Conservation (phyloP, 2,113 vertebrate genomes). For the Cyprinodon brontotheroides region DNA sequence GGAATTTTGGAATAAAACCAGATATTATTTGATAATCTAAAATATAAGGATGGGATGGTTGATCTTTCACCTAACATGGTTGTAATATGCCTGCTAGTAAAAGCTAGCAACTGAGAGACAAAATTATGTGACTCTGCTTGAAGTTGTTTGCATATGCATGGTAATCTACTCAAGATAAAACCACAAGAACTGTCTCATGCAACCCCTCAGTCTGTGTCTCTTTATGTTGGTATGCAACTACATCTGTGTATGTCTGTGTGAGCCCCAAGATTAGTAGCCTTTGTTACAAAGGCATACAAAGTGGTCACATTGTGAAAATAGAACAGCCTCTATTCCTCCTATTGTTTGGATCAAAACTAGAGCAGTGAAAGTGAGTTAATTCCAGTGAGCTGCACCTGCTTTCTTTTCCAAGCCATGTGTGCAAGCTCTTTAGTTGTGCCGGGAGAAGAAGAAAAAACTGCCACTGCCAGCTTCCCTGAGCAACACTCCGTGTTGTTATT, state of each 20-base stretch:
- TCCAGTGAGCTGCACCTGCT: constrained; percentile 69
- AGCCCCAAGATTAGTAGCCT: constrained; percentile 34
- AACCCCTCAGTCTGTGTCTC: constrained; percentile 14
- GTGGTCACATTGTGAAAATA: constrained; percentile 62
- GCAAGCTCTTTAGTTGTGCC: constrained; percentile 41
- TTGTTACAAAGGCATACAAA: constrained; percentile 45
- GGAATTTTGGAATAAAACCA: too few relatives aligned
- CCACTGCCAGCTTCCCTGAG: constrained; percentile 49
- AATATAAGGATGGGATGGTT: too few relatives aligned
- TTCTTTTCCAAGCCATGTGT: constrained; percentile 65
- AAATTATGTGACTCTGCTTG: constrained; percentile 41
- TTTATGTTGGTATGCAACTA: constrained; percentile 18
- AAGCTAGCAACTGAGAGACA: constrained; percentile 48
- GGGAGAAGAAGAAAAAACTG: constrained; percentile 41
- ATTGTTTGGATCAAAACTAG: constrained; percentile 71
- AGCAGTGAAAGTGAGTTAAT: constrained; percentile 71
- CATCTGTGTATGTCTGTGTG: constrained; percentile 7
- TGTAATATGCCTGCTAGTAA: neutral
- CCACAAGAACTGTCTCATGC: constrained; percentile 39
- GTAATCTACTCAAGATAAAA: constrained; percentile 36
- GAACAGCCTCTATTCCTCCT: constrained; percentile 63
- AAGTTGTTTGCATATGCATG: constrained; percentile 34
- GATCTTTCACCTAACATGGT: too few relatives aligned
- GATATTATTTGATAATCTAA: too few relatives aligned
- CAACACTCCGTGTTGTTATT: constrained; percentile 40